These are phyloP conservation scores for Melanargia galathea DNA, from an alignment of 2,888 invertebrate species.

Conservation along the genomic window DNA sequence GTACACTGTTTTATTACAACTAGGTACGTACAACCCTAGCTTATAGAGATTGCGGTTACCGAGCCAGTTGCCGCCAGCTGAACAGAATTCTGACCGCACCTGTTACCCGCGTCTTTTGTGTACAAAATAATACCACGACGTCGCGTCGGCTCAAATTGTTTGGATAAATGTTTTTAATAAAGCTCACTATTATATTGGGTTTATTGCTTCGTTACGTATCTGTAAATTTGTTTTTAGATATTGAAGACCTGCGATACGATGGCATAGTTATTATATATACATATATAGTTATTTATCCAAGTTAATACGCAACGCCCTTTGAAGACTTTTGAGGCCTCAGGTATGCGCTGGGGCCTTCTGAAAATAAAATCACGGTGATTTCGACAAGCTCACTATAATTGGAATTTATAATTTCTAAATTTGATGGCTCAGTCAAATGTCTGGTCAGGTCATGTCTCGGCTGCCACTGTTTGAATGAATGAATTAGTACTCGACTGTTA, in stretches of 20 bases:
- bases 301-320: too few species aligned
- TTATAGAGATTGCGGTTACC: constrained; percentile 25
- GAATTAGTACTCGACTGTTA: too few species aligned
- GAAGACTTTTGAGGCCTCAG: too few species aligned
- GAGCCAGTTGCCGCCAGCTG: constrained; percentile 30
- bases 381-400: too few species aligned
- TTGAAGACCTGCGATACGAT: background rate
- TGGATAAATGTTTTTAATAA: constrained; percentile 22
- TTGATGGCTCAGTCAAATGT: too few species aligned
- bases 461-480: too few species aligned
- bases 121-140: constrained; percentile 30
- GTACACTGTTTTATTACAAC: constrained; percentile 17
- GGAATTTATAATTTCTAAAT: too few species aligned
- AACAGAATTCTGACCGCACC: constrained; percentile 34
- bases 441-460: too few species aligned
- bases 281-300: too few species aligned
- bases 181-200: constrained; percentile 2
- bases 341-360: too few species aligned
- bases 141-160: constrained; percentile 18
- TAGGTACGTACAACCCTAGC: constrained; percentile 20
- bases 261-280: too few species aligned
- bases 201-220: background rate
- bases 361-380: too few species aligned
- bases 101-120: constrained; percentile 35
- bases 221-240: background rate